Percentiles rank a stretch among this genome's conserved stretches.
phyloP scores from a whole-genome alignment of 92 coral and sea anemone genomes.

The Porites cylindrica region DNA sequence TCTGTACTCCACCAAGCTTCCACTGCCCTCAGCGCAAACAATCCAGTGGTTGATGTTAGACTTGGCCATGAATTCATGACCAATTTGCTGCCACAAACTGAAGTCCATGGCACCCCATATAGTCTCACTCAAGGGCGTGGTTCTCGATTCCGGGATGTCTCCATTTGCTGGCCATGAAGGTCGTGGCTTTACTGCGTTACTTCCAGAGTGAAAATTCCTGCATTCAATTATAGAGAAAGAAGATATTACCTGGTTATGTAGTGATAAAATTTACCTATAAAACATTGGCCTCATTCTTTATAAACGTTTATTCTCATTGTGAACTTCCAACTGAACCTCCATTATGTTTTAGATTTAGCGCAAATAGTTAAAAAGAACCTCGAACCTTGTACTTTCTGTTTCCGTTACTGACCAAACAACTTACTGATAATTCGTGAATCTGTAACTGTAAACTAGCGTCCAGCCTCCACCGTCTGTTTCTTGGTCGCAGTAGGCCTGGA shows the following conservation, averaged over 20 bases:
- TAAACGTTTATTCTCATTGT: no score
- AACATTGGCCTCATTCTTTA: no score
- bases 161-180: conserved; percentile 62
- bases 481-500: conserved; percentile 72
- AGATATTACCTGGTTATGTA: neutral
- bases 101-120: conserved; percentile 62
- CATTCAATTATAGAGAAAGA: neutral
- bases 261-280: no score
- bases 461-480: conserved; percentile 72
- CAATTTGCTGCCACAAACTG: conserved; percentile 60
- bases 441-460: conserved; percentile 70
- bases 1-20: conserved; percentile 67
- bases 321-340: no score
- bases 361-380: no score
- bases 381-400: no score
- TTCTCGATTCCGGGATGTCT: conserved; percentile 32
- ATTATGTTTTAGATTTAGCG: no score
- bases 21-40: conserved; percentile 58
- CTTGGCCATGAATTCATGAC: conserved; percentile 67
- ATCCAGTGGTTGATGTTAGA: conserved; percentile 86
- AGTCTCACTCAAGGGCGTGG: conserved; percentile 56
- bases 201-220: conserved; percentile 37
- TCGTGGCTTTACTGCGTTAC: conserved; percentile 67
- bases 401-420: neutral
- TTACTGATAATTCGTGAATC: conserved; percentile 63